A percentile compares a stretch with the other conserved stretches of the same genome.
These are phyloP conservation scores for Xylocopa sonorina DNA, from an alignment of 1,140 invertebrate species.

Conservation along the genomic window DNA sequence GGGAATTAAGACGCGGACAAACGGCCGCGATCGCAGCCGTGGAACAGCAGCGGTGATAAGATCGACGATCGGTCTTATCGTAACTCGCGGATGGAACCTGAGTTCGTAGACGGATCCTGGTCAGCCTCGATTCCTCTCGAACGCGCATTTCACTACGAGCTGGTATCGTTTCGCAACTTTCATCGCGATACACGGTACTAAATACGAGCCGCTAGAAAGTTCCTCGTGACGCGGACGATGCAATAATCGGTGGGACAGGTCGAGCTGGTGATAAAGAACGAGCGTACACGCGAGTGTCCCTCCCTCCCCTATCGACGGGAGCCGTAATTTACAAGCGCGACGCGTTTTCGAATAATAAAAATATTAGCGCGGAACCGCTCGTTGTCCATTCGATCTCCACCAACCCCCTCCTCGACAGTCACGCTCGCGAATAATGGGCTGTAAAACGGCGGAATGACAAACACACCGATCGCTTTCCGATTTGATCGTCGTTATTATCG, in stretches of 20 bases:
- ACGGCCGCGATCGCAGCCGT: background rate
- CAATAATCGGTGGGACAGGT: background rate
- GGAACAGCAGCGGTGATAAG: too few relatives aligned
- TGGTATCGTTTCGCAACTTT: constrained; percentile 3
- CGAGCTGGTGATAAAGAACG: background rate
- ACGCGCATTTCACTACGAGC: background rate
- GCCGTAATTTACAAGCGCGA: background rate
- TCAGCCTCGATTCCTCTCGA: background rate
- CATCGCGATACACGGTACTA: background rate
- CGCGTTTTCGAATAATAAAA: constrained; percentile 11
- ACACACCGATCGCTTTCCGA: background rate
- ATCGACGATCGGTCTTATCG: background rate
- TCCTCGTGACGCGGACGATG: background rate
- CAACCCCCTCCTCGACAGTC: too few relatives aligned
- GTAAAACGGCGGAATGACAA: constrained; percentile 18
- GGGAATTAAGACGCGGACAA: constrained; percentile 3
- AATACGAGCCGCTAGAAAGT: background rate
- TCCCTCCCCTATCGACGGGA: background rate
- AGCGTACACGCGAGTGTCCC: too few relatives aligned
- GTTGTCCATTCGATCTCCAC: too few relatives aligned
- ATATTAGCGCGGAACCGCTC: background rate
- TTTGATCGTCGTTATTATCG: constrained; percentile 35
- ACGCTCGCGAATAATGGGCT: background rate
- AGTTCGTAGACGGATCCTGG: background rate
- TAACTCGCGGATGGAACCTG: too few relatives aligned